Base-by-base conservation (phyloP, 2,797 vertebrate genomes). In the Miichthys miiuy region DNA sequence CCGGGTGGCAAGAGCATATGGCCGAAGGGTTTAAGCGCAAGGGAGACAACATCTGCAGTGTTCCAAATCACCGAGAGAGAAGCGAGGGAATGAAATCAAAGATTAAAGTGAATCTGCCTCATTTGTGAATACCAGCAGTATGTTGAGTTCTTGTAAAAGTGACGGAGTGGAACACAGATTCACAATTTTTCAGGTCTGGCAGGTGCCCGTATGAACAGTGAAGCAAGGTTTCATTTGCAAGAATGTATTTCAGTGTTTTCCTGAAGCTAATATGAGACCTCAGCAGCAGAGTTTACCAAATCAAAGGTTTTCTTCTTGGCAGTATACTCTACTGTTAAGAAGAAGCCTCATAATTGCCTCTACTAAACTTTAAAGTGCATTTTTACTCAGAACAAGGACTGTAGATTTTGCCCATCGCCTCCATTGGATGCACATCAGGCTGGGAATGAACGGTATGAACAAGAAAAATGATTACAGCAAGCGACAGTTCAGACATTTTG, bases 51-150 rank as follows among this genome's bases (percentile, higher is more conserved):
- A 86, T 93, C 80, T 88, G 84, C 82, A 79, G 57, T 4, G 60
- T 38, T 38, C 67, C 85, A 81, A 85, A 79, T 88, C 84, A 66
- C 54, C 68, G 74, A 78, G 74, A 86, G 77, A 27, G 72, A 75
- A 75, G 75, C 57, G 52, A 47, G 73, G 67, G 72, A 82, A 90
- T 79, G 62, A 83, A 87, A 87, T 78, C 67, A 12, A 60, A 21
- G 87, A 93, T 92, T 87, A 92, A 88, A 88, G 81, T 17, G 75
- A 81, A 74, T 81, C 68, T 52, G 56, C 72, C 58, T 78, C 79
- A 10, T 68, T 79, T 83, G 46, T 48, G 75, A 78, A 25, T 38
- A 27, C 2, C 79, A 68, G 41, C 56, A 27, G 52, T 65, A 9
- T 38, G 34, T 82, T 44, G 75, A 52, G 38, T 75, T 81, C 72